Base-by-base conservation (phyloP, 2,797 vertebrate genomes). In the Euthynnus affinis region DNA sequence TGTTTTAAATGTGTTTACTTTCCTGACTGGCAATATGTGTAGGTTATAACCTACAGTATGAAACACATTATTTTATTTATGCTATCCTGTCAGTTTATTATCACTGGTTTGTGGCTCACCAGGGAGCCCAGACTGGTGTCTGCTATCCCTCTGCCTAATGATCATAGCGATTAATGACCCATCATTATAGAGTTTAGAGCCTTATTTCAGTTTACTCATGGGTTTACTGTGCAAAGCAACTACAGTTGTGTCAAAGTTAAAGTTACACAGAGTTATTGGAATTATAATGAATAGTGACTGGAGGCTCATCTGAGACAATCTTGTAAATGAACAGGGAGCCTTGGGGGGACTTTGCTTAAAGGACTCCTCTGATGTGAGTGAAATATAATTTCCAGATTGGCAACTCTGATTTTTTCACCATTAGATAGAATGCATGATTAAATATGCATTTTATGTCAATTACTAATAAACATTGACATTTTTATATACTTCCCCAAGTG, bases 121-220 rank as follows among this genome's bases (percentile, higher is more conserved):
- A 4, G 69, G 78, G 80, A 81, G 72, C 37, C 65, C 34, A 32
- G 53, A 17, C 51, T 40, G 37, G 27, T 22, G 55, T 80, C 49
- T 83, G 68, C 79, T 85, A 56, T 72, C 61, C 70, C 55, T 60
- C 58, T 60, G 51, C 83, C 59, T 88, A 79, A 91, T 82, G 81
- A 86, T 80, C 42, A 8, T 52, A 32, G 61, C 69, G 75, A 67
- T 83, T 85, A 85, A 87, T 76, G 81, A 61, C 74, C 73, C 57
- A 25, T 78, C 71, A 20, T 76, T 67, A 69, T 40, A 22, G 59
- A 79, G 40, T 14, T 72, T 78, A 80, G 61, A 51, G 51, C 68
- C 71, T 73, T 64, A 60, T 80, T 80, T 86, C 32, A 61, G 42
- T 84, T 68, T 62, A 56, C 58, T 78, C 37, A 5, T 46, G 67